Evolutionary conservation across 2,797 vertebrate species (phyloP).

Genomic region (Syncerus caffer): DNA sequence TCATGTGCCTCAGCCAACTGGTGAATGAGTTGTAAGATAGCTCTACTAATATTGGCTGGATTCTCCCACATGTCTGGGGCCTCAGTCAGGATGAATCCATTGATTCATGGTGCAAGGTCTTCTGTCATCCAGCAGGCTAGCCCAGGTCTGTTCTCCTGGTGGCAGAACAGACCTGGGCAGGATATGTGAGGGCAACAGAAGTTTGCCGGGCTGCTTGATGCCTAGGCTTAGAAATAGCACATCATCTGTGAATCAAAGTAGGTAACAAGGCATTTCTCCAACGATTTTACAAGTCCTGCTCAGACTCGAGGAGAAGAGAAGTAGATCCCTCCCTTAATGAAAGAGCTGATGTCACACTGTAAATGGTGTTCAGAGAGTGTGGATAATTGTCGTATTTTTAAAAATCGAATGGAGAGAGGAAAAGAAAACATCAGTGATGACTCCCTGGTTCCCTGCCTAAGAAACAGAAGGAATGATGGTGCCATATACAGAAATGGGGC

Average conservation of each 20-base stretch:
- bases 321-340: neutral
- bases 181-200: neutral
- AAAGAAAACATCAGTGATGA: neutral
- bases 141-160: neutral
- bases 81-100: neutral
- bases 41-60: neutral
- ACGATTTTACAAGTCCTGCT: neutral
- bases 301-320: neutral
- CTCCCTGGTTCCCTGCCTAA: neutral
- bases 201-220: neutral
- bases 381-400: neutral
- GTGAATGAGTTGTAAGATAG: neutral
- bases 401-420: neutral
- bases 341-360: neutral
- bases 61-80: neutral
- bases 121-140: neutral
- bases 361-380: neutral
- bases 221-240: neutral
- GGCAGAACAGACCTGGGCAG: neutral
- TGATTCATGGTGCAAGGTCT: neutral
- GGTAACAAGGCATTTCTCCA: neutral
- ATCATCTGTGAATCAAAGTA: neutral
- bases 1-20: neutral
- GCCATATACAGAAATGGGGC: neutral
- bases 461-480: neutral